phyloP scores from a whole-genome alignment of 2,888 invertebrate species.

The Nomada goodeniana region DNA sequence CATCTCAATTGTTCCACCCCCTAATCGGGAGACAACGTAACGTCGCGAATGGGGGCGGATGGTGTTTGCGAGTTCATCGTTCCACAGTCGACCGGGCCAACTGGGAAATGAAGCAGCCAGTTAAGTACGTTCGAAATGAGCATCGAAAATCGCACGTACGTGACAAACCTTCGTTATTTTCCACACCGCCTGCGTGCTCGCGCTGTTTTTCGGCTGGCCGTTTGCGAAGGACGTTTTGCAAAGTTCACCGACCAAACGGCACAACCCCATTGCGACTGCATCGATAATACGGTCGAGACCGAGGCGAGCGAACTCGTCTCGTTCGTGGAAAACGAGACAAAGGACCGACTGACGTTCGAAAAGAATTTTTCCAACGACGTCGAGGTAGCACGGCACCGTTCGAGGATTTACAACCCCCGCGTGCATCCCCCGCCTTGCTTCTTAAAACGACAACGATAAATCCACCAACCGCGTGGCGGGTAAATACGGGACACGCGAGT shows the following conservation, averaged over 20 bases:
- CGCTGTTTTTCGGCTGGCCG: not conserved
- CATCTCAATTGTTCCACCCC: constrained; percentile 41
- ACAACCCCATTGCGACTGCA: constrained; percentile 4
- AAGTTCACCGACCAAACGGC: not conserved
- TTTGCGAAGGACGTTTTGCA: constrained; percentile 11
- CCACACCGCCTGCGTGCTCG: not conserved
- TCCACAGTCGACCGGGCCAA: constrained; percentile 34
- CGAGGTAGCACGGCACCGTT: not conserved
- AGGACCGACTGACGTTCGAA: not conserved
- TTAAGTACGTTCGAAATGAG: constrained; percentile 56
- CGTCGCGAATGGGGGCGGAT: constrained; percentile 50
- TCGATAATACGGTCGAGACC: constrained; percentile 30
- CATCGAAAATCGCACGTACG: constrained; percentile 60
- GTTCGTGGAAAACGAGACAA: not conserved
- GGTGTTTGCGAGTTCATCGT: constrained; percentile 40
- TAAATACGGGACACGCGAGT: constrained; percentile 36
- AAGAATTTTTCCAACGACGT: constrained; percentile 25
- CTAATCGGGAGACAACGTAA: constrained; percentile 48
- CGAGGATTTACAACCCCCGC: constrained; percentile 41
- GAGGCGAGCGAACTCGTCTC: not conserved
- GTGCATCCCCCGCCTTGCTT: constrained; percentile 24
- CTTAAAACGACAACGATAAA: constrained; percentile 52
- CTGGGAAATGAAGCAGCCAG: constrained; percentile 6
- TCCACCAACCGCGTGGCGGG: constrained; percentile 6
- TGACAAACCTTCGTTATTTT: constrained; percentile 29